Conservation (phyloP, 2,888 invertebrate species). For the Achlya flavicornis region DNA sequence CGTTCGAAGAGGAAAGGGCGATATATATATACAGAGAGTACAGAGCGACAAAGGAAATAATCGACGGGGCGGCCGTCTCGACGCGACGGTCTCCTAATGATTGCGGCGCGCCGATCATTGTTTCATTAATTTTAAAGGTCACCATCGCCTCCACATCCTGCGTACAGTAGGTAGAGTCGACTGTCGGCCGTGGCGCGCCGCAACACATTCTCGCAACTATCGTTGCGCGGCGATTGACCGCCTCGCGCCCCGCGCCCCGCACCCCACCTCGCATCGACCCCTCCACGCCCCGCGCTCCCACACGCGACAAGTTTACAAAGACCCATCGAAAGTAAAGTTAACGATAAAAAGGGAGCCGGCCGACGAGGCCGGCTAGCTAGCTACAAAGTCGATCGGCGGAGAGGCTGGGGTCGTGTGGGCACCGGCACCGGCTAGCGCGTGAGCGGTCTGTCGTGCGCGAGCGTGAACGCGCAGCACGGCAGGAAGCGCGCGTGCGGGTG, state of each 20-base stretch:
- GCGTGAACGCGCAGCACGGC: conserved; percentile 70
- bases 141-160: background rate
- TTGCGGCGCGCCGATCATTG: background rate
- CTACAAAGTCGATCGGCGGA: background rate
- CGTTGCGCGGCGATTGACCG: background rate
- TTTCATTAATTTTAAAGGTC: background rate
- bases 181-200: conserved; percentile 13
- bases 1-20: conserved; percentile 38
- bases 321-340: no score
- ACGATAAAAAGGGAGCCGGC: no score
- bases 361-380: no score
- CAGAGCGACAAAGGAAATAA: conserved; percentile 41
- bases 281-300: background rate
- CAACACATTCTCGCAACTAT: background rate
- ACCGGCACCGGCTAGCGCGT: conserved; percentile 71
- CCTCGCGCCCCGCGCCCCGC: no score
- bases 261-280: background rate
- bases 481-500: conserved; percentile 81
- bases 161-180: no score
- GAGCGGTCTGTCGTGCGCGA: conserved; percentile 68
- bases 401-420: background rate
- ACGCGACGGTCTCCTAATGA: conserved; percentile 22
- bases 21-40: conserved; percentile 56
- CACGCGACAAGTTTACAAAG: no score
- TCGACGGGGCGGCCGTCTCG: conserved; percentile 48